Conservation (phyloP, 1,140 invertebrate genomes). For the Metopolophium dirhodum region DNA sequence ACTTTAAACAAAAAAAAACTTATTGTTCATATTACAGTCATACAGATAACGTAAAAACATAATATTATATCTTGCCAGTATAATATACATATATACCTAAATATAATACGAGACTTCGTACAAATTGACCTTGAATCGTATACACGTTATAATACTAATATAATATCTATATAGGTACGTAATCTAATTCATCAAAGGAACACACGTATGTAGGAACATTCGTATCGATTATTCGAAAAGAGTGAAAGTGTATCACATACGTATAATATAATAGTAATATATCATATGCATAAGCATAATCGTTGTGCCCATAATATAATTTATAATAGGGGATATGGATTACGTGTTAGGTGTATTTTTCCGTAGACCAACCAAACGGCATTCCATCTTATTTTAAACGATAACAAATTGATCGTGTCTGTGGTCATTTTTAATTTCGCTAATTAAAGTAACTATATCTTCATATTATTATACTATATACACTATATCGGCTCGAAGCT, state of each 20-base stretch:
- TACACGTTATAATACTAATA: background rate
- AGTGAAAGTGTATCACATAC: constrained; percentile 43
- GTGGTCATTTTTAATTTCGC: background rate
- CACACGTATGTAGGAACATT: background rate
- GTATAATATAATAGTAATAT: background rate
- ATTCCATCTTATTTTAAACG: constrained; percentile 4
- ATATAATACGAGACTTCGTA: background rate
- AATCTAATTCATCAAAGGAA: background rate
- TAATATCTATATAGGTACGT: background rate
- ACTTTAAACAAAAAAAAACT: constrained; percentile 31
- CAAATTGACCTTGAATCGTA: background rate
- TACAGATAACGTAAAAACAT: background rate
- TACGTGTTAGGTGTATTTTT: background rate
- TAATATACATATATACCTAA: background rate
- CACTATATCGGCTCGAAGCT: background rate
- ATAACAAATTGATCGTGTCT: background rate
- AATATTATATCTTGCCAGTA: background rate
- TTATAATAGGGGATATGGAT: constrained; percentile 11
- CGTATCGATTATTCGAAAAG: constrained; percentile 40
- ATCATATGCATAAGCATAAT: background rate
- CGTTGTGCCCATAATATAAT: background rate
- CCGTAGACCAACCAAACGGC: background rate
- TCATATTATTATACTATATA: background rate
- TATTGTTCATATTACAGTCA: background rate
- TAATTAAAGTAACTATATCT: constrained; percentile 8